Base-by-base conservation (phyloP, 2,113 vertebrate species). In the Lycocorax pyrrhopterus region DNA sequence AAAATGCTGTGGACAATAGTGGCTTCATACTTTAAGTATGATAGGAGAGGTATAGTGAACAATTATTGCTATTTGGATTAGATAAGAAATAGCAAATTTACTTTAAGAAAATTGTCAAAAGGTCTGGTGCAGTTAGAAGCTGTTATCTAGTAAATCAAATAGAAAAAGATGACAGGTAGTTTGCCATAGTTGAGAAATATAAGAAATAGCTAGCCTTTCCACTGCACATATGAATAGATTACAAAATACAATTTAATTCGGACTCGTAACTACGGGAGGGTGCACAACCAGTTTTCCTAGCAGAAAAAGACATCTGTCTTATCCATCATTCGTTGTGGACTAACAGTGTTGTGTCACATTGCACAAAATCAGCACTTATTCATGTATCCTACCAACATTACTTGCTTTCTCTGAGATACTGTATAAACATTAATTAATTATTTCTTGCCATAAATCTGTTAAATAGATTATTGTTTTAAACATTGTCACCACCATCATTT, bases 81-180 rank as follows among this genome's bases (percentile, higher is more conserved):
- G 87, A 82, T 71, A 93, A 95, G 56, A 84, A 93, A 80, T 52
- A 85, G 14, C 26, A 91, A 93, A 93, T 96, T 96, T 82, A 25
- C 75, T 87, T 81, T 56, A 77, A 94, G 82, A 87, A 55, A 85
- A 46, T 92, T 89, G 41, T 93, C 35, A 41, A 41, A 90, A 85
- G 53, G 26, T 82, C 74, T 86, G 59, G 62, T 77, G 74, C 25
- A 81, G 87, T 76, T 84, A 79, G 58, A 47, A 80, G 60, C 18
- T 91, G 37, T 92, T 91, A 59, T 58, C 26, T 35, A 78, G 76
- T 87, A 93, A 89, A 88, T 69, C 52, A 62, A 89, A 81, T 39
- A 85, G 63, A 73, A 83, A 87, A 77, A 83, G 32, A 55, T 94
- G 71, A 66, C 51, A 85, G 23, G 84, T 91, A 75, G 67, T 80